Evolutionary conservation across 1,140 invertebrate genomes (phyloP).

Genomic region (Pseudomyrmex dendroicus): DNA sequence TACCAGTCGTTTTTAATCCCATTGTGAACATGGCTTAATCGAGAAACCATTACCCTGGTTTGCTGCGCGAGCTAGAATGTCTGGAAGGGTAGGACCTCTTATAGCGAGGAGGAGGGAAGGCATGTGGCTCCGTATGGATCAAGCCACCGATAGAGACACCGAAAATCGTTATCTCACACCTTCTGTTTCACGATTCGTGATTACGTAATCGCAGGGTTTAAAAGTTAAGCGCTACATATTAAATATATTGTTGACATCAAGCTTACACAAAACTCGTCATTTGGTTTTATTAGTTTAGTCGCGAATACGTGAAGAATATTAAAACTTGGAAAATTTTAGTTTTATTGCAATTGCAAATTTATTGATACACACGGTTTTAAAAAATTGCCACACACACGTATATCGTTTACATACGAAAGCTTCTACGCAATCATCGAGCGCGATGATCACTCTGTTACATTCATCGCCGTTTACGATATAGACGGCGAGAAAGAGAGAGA

Average conservation of each 20-base stretch:
- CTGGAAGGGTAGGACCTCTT: slow-evolving; percentile 71
- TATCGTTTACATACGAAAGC: neutral
- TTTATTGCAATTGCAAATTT: no score
- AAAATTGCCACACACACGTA: no score
- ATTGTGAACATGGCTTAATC: slow-evolving; percentile 84
- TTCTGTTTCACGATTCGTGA: slow-evolving; percentile 57
- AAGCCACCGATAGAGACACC: slow-evolving; percentile 68
- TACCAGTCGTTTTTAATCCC: slow-evolving; percentile 84
- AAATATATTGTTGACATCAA: no score
- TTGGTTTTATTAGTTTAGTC: no score
- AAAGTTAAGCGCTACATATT: slow-evolving; percentile 15
- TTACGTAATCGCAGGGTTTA: slow-evolving; percentile 42
- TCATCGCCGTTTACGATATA: slow-evolving; percentile 23
- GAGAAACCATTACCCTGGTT: slow-evolving; percentile 80
- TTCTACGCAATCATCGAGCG: neutral
- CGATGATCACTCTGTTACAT: neutral
- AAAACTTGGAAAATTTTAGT: no score
- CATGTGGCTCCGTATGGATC: slow-evolving; percentile 68
- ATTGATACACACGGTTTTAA: neutral
- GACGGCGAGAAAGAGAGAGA: slow-evolving; percentile 15
- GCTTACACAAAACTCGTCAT: no score
- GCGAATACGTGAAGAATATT: no score
- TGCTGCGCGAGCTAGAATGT: slow-evolving; percentile 79
- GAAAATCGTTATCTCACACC: slow-evolving; percentile 65
- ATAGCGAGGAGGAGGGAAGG: slow-evolving; percentile 62